Evolutionary conservation across 2,888 invertebrate species (phyloP).

Genomic region (Erynnis tages): DNA sequence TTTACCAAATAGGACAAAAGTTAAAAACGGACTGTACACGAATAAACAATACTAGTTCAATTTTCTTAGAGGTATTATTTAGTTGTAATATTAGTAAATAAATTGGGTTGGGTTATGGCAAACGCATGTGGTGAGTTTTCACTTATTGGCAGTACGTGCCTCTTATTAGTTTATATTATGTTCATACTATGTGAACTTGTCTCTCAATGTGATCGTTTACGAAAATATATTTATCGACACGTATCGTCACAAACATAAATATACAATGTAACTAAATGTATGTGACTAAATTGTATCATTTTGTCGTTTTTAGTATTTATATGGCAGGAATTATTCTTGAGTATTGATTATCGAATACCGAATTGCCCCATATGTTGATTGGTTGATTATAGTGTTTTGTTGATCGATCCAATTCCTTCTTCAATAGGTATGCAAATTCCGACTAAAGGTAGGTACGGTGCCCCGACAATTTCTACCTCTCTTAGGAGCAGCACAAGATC

Average conservation of each 20-base stretch:
- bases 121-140: slow-evolving; percentile 79
- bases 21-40: too few relatives aligned
- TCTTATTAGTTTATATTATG: slow-evolving; percentile 47
- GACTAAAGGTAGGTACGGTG: too few relatives aligned
- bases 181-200: slow-evolving; percentile 47
- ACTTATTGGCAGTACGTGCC: slow-evolving; percentile 58
- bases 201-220: slow-evolving; percentile 75
- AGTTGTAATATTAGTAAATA: slow-evolving; percentile 35
- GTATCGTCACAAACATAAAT: slow-evolving; percentile 29
- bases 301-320: neutral
- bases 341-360: too few relatives aligned
- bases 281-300: neutral
- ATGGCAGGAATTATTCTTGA: too few relatives aligned
- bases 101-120: slow-evolving; percentile 64
- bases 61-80: slow-evolving; percentile 33
- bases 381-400: too few relatives aligned
- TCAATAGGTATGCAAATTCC: too few relatives aligned
- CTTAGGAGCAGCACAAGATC: too few relatives aligned
- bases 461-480: too few relatives aligned
- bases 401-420: too few relatives aligned
- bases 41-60: slow-evolving; percentile 27
- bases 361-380: too few relatives aligned
- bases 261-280: too few relatives aligned
- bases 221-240: slow-evolving; percentile 65
- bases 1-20: too few relatives aligned